These are phyloP conservation scores for Eurystomus gularis DNA, from an alignment of 2,113 vertebrate genomes.

Conservation along the genomic window DNA sequence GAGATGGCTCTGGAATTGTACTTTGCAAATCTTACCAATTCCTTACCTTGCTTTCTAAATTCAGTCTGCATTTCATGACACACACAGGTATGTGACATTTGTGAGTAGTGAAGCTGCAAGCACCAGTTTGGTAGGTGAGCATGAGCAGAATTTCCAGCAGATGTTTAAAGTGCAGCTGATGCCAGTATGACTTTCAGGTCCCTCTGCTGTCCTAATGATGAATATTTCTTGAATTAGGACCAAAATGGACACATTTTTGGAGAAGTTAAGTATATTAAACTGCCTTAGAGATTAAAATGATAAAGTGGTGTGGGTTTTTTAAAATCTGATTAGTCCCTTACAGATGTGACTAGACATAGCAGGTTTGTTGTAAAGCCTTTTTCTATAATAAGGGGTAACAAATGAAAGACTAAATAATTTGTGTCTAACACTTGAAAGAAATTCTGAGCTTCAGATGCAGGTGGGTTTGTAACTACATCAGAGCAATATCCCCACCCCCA, in stretches of 20 bases:
- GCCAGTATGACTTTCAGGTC: neutral
- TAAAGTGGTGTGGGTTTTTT: neutral
- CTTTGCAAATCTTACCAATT: neutral
- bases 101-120: neutral
- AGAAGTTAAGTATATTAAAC: neutral
- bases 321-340: neutral
- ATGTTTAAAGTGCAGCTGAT: neutral
- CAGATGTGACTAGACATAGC: neutral
- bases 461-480: neutral
- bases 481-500: neutral
- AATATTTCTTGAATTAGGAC: neutral
- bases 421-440: neutral
- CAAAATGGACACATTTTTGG: neutral
- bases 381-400: neutral
- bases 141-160: neutral
- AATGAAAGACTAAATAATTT: neutral
- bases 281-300: neutral
- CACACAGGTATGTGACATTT: neutral
- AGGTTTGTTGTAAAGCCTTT: neutral
- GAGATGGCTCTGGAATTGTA: neutral
- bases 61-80: neutral
- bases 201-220: slow-evolving; percentile 28
- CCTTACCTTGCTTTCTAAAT: neutral
- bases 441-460: neutral
- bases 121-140: neutral